Base-by-base conservation (phyloP, 2,888 invertebrate genomes). In the Cacoxenus indagator region DNA sequence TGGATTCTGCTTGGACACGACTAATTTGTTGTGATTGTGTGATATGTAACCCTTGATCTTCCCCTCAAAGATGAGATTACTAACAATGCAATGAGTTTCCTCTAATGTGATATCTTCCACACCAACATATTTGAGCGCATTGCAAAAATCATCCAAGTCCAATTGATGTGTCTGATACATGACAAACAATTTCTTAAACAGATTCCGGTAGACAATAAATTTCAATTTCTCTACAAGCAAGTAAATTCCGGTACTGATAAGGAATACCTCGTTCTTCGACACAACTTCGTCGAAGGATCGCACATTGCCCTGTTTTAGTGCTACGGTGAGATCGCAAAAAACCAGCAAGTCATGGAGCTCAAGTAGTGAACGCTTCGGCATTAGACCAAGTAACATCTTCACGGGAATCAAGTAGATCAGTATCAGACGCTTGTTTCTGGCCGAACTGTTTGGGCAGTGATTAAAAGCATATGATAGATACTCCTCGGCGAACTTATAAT, bases 31-130 rank as follows among this genome's bases (percentile, higher is more conserved):
- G 88, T 99, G 98, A 79, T 96, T 95, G 89, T 97, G 95, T 0
- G 98, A 98, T 84, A 99, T 97, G 88, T 99, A 99, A 0, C 99
- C 99, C 87, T 98, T 98, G 78, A 99, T 96, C 90, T 97, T 98
- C 26, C 96, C 96, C 88, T 98, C 97, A 85, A 92, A 96, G 81
- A 99, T 99, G 67, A 99, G 91, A 90, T 98, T 99, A 1, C 98
- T 97, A 2, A 99, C 92, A 81, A 99, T 95, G 88, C 99, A 99
- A 81, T 97, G 95, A 0, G 97, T 96, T 88, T 99, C 98, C 86
- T 98, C 98, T 77, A 94, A 90, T 86, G 97, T 96, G 2, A 97
- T 94, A 83, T 97, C 96, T 43, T 92, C 92, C 73, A 94, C 92
- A 8, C 95, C 95, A 84, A 95, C 92, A 87, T 93, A 91, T 81